phyloP scores from a whole-genome alignment of 2,113 vertebrate species.

The Centropus unirufus region DNA sequence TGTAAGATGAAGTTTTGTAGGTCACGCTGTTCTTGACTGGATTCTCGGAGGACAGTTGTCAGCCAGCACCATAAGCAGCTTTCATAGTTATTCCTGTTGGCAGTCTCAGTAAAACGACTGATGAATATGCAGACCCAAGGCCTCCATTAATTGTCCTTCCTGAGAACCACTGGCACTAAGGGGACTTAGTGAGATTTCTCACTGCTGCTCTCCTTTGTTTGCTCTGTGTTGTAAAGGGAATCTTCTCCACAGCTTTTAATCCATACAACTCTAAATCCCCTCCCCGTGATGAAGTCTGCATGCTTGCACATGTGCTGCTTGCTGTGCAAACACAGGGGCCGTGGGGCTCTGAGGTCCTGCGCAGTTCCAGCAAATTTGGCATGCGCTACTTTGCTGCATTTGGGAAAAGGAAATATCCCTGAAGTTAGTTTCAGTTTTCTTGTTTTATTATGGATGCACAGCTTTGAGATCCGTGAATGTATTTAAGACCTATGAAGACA shows the following conservation, averaged over 20 bases:
- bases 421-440: neutral
- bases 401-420: neutral
- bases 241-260: neutral
- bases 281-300: rapidly evolving
- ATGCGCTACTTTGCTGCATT: neutral
- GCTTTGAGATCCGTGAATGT: neutral
- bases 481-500: neutral
- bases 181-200: neutral
- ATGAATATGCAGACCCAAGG: neutral
- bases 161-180: neutral
- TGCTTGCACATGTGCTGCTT: neutral
- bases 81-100: neutral
- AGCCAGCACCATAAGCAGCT: neutral
- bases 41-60: neutral
- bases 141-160: slow-evolving; percentile 1
- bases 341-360: neutral
- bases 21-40: neutral
- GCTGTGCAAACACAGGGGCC: neutral
- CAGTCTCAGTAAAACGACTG: neutral
- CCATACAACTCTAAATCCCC: neutral
- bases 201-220: neutral
- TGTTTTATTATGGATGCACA: neutral
- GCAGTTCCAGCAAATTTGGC: neutral
- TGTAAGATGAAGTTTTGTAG: neutral
- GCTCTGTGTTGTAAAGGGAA: neutral